Percentiles rank a stretch among this genome's conserved stretches.
Evolutionary conservation across 2,113 vertebrate genomes (phyloP).

Genomic region (Halichoeres trimaculatus): DNA sequence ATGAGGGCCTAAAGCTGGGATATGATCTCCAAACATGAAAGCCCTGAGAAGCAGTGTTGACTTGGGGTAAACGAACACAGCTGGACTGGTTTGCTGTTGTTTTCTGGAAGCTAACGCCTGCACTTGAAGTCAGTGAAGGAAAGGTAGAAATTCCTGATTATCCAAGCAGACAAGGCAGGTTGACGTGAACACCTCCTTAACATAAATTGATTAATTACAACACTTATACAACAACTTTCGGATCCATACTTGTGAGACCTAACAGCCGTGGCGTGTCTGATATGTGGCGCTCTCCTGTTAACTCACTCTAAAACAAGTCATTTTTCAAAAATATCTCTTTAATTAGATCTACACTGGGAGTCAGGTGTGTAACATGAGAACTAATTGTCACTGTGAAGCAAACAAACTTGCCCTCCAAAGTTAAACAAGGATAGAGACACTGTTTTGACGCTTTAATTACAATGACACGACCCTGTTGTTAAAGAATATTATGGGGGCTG

Average conservation of each 20-base stretch:
- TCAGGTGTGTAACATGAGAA: conserved; percentile 13
- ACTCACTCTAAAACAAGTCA: background rate
- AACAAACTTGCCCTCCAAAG: conserved; percentile 48
- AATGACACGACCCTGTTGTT: background rate
- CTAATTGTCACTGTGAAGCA: conserved; percentile 27
- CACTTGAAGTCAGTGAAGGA: background rate
- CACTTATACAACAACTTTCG: conserved; percentile 4
- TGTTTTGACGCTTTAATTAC: conserved; percentile 62
- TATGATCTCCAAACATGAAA: background rate
- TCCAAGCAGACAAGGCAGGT: background rate
- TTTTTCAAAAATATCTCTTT: conserved; percentile 3
- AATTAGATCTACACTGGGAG: conserved; percentile 16
- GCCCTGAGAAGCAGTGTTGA: no score
- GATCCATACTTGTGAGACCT: background rate
- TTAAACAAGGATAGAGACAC: conserved; percentile 28
- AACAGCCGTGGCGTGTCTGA: background rate
- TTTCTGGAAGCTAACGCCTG: background rate
- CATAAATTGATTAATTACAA: conserved; percentile 11
- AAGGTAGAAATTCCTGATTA: background rate
- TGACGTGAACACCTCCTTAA: background rate
- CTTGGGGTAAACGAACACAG: background rate
- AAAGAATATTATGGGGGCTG: conserved; percentile 33
- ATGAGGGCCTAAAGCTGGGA: background rate
- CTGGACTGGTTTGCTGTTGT: background rate
- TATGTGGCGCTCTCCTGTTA: background rate